Percentiles rank a stretch among this genome's conserved stretches.
These are phyloP conservation scores for Neocrepidodera transversa DNA, from an alignment of 2,888 invertebrate genomes.

Conservation along the genomic window DNA sequence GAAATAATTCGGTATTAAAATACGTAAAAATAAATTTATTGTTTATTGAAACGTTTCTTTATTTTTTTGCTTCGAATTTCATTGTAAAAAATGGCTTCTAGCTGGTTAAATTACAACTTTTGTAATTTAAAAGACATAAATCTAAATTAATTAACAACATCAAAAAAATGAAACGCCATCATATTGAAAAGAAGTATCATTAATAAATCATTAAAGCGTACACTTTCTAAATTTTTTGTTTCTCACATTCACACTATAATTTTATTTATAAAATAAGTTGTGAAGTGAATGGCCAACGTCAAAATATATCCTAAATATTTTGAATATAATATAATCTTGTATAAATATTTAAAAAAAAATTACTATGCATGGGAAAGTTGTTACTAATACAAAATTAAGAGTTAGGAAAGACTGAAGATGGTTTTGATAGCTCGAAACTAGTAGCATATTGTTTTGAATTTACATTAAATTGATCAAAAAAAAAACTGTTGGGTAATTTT, in stretches of 20 bases:
- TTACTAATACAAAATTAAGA: too few relatives aligned
- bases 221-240: not conserved
- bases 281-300: not conserved
- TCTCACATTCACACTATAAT: not conserved
- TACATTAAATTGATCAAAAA: too few relatives aligned
- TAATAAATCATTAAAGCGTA: not conserved
- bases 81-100: too few relatives aligned
- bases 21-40: not conserved
- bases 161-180: not conserved
- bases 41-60: constrained; percentile 2
- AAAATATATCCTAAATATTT: not conserved
- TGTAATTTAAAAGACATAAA: too few relatives aligned
- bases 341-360: constrained; percentile 10
- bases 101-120: too few relatives aligned
- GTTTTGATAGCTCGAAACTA: too few relatives aligned
- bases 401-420: too few relatives aligned
- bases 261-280: not conserved
- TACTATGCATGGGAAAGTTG: constrained; percentile 23
- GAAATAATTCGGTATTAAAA: too few relatives aligned
- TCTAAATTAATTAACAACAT: too few relatives aligned
- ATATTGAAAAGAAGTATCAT: not conserved
- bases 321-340: not conserved
- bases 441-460: too few relatives aligned
- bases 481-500: too few relatives aligned
- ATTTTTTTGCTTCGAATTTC: too few relatives aligned